Conservation (phyloP, 2,113 vertebrate genomes). For the Xenopus laevis region DNA sequence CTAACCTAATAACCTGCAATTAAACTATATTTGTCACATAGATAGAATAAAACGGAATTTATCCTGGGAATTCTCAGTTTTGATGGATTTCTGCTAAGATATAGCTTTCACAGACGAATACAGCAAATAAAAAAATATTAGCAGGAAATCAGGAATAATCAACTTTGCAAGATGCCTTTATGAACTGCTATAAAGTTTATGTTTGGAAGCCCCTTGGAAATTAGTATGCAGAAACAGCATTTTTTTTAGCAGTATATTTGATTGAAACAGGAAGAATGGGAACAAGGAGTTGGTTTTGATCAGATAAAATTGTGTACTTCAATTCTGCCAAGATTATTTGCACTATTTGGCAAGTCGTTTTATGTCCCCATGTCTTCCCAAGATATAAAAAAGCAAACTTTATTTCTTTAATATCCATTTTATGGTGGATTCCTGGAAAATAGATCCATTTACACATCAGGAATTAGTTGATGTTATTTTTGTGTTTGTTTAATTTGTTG, state of each 20-base stretch:
- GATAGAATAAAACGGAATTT: slow-evolving; percentile 25
- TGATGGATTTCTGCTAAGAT: slow-evolving; percentile 36
- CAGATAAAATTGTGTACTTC: neutral
- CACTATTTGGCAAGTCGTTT: neutral
- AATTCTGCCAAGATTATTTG: neutral
- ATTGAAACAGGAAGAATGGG: neutral
- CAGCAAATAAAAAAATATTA: slow-evolving; percentile 42
- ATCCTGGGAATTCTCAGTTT: slow-evolving; percentile 27
- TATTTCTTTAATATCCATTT: too few relatives aligned
- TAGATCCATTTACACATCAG: too few relatives aligned
- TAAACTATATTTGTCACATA: slow-evolving; percentile 36
- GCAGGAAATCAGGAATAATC: slow-evolving; percentile 35
- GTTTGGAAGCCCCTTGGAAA: slow-evolving; percentile 27
- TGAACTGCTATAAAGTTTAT: slow-evolving; percentile 40
- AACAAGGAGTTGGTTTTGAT: slow-evolving; percentile 7
- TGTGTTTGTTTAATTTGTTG: too few relatives aligned
- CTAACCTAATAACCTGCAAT: slow-evolving; percentile 43
- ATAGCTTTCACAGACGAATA: slow-evolving; percentile 18
- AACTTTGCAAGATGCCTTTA: slow-evolving; percentile 35
- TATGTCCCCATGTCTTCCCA: neutral
- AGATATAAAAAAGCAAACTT: too few relatives aligned
- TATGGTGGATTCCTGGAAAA: too few relatives aligned
- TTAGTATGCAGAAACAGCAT: slow-evolving; percentile 12
- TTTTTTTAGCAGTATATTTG: neutral
- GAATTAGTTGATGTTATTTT: too few relatives aligned